Conservation (phyloP, 1,140 invertebrate species). For the Eurosta solidaginis region DNA sequence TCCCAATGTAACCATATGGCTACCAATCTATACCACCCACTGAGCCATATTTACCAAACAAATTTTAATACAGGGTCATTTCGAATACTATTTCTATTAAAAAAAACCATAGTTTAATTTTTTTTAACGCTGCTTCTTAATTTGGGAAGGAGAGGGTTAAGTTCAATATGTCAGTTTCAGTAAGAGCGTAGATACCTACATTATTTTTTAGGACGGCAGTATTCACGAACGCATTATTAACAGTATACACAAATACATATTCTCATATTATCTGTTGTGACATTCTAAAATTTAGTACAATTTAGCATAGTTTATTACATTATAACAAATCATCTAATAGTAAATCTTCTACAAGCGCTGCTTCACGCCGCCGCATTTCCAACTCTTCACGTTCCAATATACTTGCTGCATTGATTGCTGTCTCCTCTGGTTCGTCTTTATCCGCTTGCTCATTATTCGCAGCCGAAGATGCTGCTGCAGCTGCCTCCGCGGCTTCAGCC, state of each 20-base stretch:
- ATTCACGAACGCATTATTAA: not conserved
- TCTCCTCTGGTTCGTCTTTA: slow-evolving; percentile 29
- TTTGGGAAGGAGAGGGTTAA: too few relatives aligned
- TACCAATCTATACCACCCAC: too few relatives aligned
- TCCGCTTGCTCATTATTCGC: not conserved
- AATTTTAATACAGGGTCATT: too few relatives aligned
- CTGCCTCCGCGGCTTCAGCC: slow-evolving; percentile 28
- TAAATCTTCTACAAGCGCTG: slow-evolving; percentile 37
- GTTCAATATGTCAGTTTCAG: too few relatives aligned
- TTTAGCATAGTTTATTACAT: not conserved
- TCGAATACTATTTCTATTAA: too few relatives aligned
- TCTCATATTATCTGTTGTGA: not conserved
- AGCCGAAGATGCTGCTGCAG: slow-evolving; percentile 32
- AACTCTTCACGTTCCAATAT: slow-evolving; percentile 39
- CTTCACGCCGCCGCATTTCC: slow-evolving; percentile 38
- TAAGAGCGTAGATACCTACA: too few relatives aligned
- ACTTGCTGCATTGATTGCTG: slow-evolving; percentile 27
- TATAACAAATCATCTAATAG: slow-evolving; percentile 34
- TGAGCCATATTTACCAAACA: too few relatives aligned
- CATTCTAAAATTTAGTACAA: not conserved
- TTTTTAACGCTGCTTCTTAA: too few relatives aligned
- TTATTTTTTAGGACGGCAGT: too few relatives aligned
- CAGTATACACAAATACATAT: slow-evolving; percentile 1
- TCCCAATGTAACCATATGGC: too few relatives aligned
- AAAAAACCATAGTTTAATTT: too few relatives aligned